Base-by-base conservation (phyloP, 1,140 invertebrate genomes). In the Lordiphosa clarofinis region DNA sequence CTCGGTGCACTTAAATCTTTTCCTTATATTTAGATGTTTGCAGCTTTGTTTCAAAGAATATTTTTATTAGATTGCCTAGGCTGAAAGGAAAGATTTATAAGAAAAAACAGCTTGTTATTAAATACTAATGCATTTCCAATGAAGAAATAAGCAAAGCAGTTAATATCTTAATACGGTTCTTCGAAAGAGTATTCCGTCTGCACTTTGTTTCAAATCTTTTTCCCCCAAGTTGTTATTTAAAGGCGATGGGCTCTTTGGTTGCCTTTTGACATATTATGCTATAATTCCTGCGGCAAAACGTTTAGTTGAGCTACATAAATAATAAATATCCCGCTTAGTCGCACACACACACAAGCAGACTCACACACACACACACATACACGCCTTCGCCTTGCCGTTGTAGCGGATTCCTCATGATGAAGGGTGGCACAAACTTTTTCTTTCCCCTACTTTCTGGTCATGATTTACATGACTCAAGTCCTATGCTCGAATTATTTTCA, bases 271-370 rank as follows among this genome's bases (percentile, higher is more conserved):
- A 82, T 82, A 84, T 82, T 84, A 78, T 76, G 57, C 68, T 68
- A 84, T 73, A 76, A 84, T 82, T 82, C 70, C 63, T 76, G 73
- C 70, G 73, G 72, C 78, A 82, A 76, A 65, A 63, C 76, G 76
- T 76, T 82, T 84, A 84, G 76, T 84, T 84, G 68, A 84, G 76
- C 78, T 65, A 82, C 76, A 82, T 84, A 82, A 84, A 82, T 82
- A 82, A 84, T 82, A 72, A 82, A 82, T 82, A 84, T 57, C 15
- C 35, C 28, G 44, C 31, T 12, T 28, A 63, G 44, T 58, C 61
- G 36, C 44, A 60, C 10, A 61, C 44, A 38, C 42, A 43, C 15
- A 56, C 59, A 52, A 11, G 38, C 11, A 47, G 15, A n/a, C n/a
- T n/a, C n/a, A n/a, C n/a, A n/a, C n/a, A n/a, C n/a, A n/a, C n/a